phyloP scores from a whole-genome alignment of 2,113 vertebrate species.

The Sarotherodon lohbergeri region DNA sequence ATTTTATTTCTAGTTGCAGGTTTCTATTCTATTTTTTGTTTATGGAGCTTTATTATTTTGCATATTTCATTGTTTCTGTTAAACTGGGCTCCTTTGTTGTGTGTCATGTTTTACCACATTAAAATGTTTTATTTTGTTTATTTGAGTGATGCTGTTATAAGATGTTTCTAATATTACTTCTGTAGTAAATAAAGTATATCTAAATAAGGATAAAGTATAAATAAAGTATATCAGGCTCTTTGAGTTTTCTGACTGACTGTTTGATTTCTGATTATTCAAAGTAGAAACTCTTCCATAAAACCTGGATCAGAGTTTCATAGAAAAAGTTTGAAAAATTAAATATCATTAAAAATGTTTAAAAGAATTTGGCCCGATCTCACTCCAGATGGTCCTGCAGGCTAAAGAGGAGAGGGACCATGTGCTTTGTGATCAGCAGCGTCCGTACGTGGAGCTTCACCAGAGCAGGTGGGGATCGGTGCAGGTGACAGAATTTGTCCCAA shows the following conservation, averaged over 20 bases:
- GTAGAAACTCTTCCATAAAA: background rate
- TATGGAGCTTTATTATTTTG: background rate
- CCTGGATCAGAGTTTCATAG: background rate
- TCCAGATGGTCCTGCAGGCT: background rate
- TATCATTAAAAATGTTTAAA: background rate
- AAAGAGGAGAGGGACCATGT: background rate
- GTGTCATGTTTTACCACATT: background rate
- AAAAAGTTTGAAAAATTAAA: background rate
- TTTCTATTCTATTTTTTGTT: background rate
- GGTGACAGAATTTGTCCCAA: background rate
- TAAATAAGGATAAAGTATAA: background rate
- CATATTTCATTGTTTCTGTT: background rate
- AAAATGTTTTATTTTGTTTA: background rate
- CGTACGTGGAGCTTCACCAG: background rate
- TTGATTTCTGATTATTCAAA: background rate
- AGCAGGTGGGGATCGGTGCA: fast-evolving
- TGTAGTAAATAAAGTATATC: background rate
- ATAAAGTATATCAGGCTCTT: background rate
- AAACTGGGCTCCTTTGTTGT: background rate
- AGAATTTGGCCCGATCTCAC: background rate
- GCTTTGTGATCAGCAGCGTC: background rate
- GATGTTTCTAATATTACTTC: background rate
- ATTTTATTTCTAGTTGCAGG: background rate
- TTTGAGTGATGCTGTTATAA: background rate
- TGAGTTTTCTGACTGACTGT: background rate